Percentiles rank a stretch among this genome's conserved stretches.
These are phyloP conservation scores for Tenodera sinensis DNA, from an alignment of 2,888 invertebrate genomes.

Conservation along the genomic window DNA sequence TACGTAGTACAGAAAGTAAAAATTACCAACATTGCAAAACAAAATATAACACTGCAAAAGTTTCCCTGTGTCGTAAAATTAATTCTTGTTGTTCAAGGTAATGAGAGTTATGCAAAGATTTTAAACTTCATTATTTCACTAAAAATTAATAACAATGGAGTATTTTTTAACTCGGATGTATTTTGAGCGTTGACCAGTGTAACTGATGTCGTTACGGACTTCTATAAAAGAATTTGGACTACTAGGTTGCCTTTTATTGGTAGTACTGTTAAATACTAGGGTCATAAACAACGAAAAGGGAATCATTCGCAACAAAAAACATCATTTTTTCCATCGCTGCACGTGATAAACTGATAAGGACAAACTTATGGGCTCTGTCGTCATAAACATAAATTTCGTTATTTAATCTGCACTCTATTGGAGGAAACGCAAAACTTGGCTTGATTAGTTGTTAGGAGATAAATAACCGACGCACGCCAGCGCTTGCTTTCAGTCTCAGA, in stretches of 20 bases:
- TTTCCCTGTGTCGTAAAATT: too few species aligned
- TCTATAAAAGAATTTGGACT: neutral
- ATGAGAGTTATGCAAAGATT: too few species aligned
- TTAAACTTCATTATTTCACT: too few species aligned
- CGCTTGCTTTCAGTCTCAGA: neutral
- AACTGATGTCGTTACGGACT: neutral
- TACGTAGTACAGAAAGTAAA: too few species aligned
- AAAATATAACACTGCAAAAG: too few species aligned
- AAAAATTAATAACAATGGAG: too few species aligned
- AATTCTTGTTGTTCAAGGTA: too few species aligned
- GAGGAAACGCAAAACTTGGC: neutral
- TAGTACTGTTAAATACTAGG: neutral
- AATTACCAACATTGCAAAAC: too few species aligned
- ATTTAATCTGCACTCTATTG: neutral
- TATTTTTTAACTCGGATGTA: too few species aligned
- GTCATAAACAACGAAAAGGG: neutral
- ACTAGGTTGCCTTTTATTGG: too few species aligned
- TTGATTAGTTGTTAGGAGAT: neutral
- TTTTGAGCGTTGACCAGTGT: too few species aligned
- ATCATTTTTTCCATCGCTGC: neutral
- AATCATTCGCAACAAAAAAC: neutral
- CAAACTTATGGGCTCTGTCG: neutral
- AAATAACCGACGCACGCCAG: neutral
- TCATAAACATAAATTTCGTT: neutral
- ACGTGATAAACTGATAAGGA: neutral